Evolutionary conservation across 2,797 vertebrate genomes (phyloP).

Genomic region (Lacerta agilis): DNA sequence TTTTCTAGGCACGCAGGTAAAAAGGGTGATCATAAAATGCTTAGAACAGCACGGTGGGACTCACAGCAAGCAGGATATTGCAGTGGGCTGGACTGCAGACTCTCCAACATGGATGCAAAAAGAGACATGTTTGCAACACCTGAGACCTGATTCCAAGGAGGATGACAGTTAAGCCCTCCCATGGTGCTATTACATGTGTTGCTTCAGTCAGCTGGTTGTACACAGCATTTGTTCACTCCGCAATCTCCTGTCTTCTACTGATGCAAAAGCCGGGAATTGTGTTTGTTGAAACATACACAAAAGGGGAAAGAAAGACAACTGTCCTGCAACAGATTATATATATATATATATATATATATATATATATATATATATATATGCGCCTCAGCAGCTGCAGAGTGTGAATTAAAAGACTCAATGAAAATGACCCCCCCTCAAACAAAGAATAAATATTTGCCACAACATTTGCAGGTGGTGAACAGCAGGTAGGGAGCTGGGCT

Average conservation of each 20-base stretch:
- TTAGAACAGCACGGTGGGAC: neutral
- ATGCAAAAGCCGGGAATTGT: neutral
- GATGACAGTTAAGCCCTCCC: neutral
- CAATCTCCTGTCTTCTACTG: neutral
- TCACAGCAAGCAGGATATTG: neutral
- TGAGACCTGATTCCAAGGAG: neutral
- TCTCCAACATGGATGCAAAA: neutral
- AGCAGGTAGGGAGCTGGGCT: neutral
- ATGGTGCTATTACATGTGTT: neutral
- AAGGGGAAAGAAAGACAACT: neutral
- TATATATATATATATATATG: too few relatives aligned
- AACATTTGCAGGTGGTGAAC: neutral
- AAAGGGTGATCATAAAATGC: neutral
- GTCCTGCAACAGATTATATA: neutral
- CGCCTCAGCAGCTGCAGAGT: too few relatives aligned
- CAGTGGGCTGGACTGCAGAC: neutral
- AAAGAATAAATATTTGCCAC: neutral
- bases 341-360: too few relatives aligned
- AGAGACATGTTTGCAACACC: neutral
- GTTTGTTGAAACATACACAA: neutral
- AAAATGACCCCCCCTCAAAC: too few relatives aligned
- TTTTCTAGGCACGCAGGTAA: neutral
- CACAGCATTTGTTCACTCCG: neutral
- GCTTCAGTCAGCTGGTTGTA: neutral
- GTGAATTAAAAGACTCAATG: too few relatives aligned